phyloP scores from a whole-genome alignment of 2,113 vertebrate species.

The Nothoprocta pentlandii region DNA sequence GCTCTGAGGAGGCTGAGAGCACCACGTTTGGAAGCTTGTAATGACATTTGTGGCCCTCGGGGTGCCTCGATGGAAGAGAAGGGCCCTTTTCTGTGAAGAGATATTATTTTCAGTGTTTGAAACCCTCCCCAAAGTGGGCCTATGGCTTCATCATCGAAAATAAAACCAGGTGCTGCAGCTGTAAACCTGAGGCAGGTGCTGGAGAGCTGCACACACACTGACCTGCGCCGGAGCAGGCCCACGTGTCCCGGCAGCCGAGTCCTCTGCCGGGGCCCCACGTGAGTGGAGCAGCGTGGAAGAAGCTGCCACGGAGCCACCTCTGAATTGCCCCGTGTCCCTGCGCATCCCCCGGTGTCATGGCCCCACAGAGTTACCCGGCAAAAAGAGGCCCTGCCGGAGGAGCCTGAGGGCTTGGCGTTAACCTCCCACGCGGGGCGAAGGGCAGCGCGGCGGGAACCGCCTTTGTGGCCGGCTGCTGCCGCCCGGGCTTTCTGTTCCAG shows the following conservation, averaged over 20 bases:
- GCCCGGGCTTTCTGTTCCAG: background rate
- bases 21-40: fast-evolving
- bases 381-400: background rate
- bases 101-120: background rate
- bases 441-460: background rate
- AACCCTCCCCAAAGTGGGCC: background rate
- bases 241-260: background rate
- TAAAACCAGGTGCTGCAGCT: background rate
- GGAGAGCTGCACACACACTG: background rate
- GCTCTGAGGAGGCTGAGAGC: background rate
- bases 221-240: background rate
- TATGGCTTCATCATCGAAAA: background rate
- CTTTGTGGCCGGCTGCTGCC: background rate
- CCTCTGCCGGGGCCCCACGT: background rate
- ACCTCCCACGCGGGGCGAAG: background rate
- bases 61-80: background rate
- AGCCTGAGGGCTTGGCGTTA: no score
- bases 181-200: background rate
- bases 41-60: fast-evolving
- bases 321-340: fast-evolving
- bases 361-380: background rate
- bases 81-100: background rate
- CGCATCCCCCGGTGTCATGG: fast-evolving
- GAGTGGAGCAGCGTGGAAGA: background rate
- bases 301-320: background rate